phyloP scores from a whole-genome alignment of 1,140 invertebrate species.

The Laodelphax striatellus region DNA sequence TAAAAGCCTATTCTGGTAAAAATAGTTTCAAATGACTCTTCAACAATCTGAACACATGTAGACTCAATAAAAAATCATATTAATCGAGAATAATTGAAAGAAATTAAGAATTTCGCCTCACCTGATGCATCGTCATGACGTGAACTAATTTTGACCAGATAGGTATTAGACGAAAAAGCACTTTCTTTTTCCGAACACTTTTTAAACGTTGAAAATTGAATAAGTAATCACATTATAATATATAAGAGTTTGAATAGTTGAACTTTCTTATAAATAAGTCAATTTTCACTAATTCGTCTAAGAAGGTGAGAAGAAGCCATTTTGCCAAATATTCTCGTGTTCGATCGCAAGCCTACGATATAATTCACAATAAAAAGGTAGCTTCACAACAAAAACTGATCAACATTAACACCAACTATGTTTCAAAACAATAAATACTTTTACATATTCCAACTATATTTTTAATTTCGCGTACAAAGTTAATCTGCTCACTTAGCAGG shows the following conservation, averaged over 20 bases:
- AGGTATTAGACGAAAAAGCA: no score
- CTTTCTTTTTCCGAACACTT: no score
- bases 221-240: no score
- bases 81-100: no score
- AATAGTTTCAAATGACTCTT: no score
- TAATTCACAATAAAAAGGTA: background rate
- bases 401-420: background rate
- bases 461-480: background rate
- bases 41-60: background rate
- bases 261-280: no score
- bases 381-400: background rate
- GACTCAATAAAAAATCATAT: background rate
- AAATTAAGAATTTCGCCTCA: background rate
- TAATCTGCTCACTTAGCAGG: background rate
- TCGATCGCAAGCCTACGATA: background rate
- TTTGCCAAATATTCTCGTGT: conserved; percentile 11
- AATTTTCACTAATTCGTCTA: no score
- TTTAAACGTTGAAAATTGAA: no score
- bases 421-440: background rate
- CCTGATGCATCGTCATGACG: conserved; percentile 2
- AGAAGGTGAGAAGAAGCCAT: conserved; percentile 3
- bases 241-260: no score
- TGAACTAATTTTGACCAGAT: background rate
- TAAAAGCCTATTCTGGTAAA: no score
- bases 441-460: background rate